A percentile compares a stretch with the other conserved stretches of the same genome.
Evolutionary conservation across 2,888 invertebrate genomes (phyloP).

Genomic region (Cheilosia soror): DNA sequence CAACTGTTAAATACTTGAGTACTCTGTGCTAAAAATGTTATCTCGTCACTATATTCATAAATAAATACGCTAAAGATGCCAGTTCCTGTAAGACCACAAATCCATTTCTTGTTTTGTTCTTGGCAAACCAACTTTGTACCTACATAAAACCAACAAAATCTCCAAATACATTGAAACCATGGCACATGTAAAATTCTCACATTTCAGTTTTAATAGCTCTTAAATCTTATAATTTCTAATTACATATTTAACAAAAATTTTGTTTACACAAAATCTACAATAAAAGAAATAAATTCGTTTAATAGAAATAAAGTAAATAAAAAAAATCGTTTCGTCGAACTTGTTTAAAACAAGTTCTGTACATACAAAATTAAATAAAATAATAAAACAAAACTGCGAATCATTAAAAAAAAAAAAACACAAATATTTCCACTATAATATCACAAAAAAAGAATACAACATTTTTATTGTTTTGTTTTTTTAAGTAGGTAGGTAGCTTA

Average conservation of each 20-base stretch:
- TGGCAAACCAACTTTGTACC: background rate
- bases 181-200: background rate
- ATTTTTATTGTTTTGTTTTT: background rate
- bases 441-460: conserved; percentile 26
- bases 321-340: background rate
- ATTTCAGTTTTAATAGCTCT: conserved; percentile 28
- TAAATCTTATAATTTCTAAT: conserved; percentile 7
- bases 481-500: conserved; percentile 12
- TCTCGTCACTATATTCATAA: no score
- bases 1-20: no score
- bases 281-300: conserved; percentile 32
- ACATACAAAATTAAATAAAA: conserved; percentile 10
- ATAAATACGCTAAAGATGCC: no score
- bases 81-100: no score
- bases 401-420: background rate
- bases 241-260: conserved; percentile 2
- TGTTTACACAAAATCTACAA: conserved; percentile 7
- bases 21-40: no score
- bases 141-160: background rate
- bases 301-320: background rate
- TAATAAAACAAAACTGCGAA: background rate
- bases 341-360: background rate
- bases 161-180: background rate
- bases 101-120: no score
- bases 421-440: conserved; percentile 30